Percentiles rank a stretch among this genome's conserved stretches.
Evolutionary conservation across 2,797 vertebrate genomes (phyloP).

Genomic region (Scarus forsteni): DNA sequence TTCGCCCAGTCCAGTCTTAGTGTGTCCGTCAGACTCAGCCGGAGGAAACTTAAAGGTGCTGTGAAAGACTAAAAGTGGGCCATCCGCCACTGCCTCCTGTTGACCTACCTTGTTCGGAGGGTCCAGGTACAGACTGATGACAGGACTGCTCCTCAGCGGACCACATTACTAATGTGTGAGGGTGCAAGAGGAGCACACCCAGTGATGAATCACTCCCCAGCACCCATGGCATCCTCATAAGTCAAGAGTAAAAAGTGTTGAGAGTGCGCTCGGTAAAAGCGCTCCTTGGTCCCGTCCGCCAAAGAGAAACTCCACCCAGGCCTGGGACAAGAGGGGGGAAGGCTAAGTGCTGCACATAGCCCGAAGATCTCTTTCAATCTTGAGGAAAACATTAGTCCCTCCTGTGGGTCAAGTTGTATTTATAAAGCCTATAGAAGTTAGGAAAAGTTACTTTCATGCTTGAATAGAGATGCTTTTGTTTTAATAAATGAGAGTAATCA

Average conservation of each 20-base stretch:
- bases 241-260: slow-evolving; percentile 86
- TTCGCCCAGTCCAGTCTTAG: slow-evolving; percentile 55
- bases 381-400: slow-evolving; percentile 76
- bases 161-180: slow-evolving; percentile 88
- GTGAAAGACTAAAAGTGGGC: slow-evolving; percentile 90
- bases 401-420: slow-evolving; percentile 68
- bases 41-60: slow-evolving; percentile 86
- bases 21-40: slow-evolving; percentile 69
- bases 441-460: slow-evolving; percentile 80
- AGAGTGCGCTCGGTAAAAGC: slow-evolving; percentile 72
- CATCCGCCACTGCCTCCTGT: slow-evolving; percentile 80
- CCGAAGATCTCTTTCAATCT: slow-evolving; percentile 87
- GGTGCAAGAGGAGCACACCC: slow-evolving; percentile 80
- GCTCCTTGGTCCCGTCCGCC: slow-evolving; percentile 69
- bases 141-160: slow-evolving; percentile 86
- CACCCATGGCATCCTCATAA: slow-evolving; percentile 87
- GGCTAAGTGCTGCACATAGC: slow-evolving; percentile 79
- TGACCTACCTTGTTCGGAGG: slow-evolving; percentile 86
- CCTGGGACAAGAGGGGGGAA: slow-evolving; percentile 54
- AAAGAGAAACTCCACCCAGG: slow-evolving; percentile 65
- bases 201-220: slow-evolving; percentile 87
- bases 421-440: slow-evolving; percentile 61
- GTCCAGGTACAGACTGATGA: slow-evolving; percentile 85
- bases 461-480: slow-evolving; percentile 68
- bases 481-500: slow-evolving; percentile 82